These are phyloP conservation scores for Cactoblastis cactorum DNA, from an alignment of 2,888 invertebrate genomes.

Conservation along the genomic window DNA sequence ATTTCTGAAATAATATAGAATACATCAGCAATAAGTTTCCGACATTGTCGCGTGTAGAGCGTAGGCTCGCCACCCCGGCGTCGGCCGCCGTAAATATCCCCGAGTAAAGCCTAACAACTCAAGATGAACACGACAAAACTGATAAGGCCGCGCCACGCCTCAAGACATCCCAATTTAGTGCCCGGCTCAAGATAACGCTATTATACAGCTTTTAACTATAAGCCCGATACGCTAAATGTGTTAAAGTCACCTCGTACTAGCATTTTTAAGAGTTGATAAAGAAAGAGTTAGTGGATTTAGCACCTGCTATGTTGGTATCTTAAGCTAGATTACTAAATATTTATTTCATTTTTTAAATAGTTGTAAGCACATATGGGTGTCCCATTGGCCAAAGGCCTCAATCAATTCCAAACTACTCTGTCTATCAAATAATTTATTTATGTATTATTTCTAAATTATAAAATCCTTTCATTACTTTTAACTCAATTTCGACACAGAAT, in stretches of 20 bases:
- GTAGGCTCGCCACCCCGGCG: slow-evolving; percentile 53
- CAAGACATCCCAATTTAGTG: slow-evolving; percentile 78
- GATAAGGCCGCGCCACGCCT: slow-evolving; percentile 68
- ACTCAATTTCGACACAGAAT: too few relatives aligned
- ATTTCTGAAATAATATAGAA: slow-evolving; percentile 23
- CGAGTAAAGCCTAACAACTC: slow-evolving; percentile 77
- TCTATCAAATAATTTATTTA: too few relatives aligned
- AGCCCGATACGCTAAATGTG: slow-evolving; percentile 74
- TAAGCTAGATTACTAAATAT: neutral
- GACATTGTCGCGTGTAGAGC: slow-evolving; percentile 58
- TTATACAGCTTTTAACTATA: slow-evolving; percentile 80
- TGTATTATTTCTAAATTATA: too few relatives aligned
- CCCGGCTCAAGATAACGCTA: slow-evolving; percentile 74
- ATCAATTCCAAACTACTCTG: too few relatives aligned
- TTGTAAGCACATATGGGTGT: too few relatives aligned
- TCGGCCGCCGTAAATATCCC: slow-evolving; percentile 67
- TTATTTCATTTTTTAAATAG: neutral
- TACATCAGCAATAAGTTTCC: slow-evolving; percentile 57
- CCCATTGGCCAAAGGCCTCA: too few relatives aligned
- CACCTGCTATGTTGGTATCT: slow-evolving; percentile 36
- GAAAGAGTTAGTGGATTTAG: slow-evolving; percentile 32
- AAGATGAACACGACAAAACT: slow-evolving; percentile 77
- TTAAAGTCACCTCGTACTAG: slow-evolving; percentile 65
- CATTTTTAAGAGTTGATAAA: slow-evolving; percentile 47
- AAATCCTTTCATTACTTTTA: too few relatives aligned